Base-by-base conservation (phyloP, 2,888 invertebrate species). In the Melieria omissa region DNA sequence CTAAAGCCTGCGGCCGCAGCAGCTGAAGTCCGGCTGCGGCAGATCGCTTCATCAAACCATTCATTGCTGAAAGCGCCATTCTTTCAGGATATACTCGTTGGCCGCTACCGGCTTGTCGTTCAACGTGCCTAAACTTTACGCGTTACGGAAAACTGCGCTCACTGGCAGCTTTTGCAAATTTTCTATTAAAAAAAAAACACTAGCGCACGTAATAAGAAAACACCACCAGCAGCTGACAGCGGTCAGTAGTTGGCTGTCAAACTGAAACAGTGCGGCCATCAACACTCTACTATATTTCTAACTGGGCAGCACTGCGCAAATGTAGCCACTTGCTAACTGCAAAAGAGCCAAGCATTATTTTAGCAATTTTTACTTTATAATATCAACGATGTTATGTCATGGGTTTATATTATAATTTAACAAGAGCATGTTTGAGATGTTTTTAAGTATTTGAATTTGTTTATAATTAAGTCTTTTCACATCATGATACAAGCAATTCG, bases 21-120 rank as follows among this genome's bases (percentile, higher is more conserved):
- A 80, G 62, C 5, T 77, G 72, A 7, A 76, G 45, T 5, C 79
- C 79, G n/a, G 77, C 62, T n/a, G 75, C 61, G 3, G 79, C 71
- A 9, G 81, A 78, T 14, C 80, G 78, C 71, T 75, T 81, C 8
- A 81, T 47, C 44, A 82, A 73, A 54, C 75, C 71, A 75, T 75
- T 79, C 45, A 74, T 69, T 65, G 72, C 72, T 44, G 73, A 70
- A 54, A 74, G 64, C 71, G 74, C 74, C 79, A 79, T 80, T 41
- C 67, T 76, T 72, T 10, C 62, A 41, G 47, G 42, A 4, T 7
- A 41, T 41, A 52, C 42, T 49, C 58, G 66, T 49, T 9, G 12
- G 12, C 6, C 41, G 46, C 8, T n/a, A 9, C 6, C n/a, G 46
- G 10, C 12, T 29, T 29, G 29, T 29, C 29, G 29, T 29, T 29